Evolutionary conservation across 2,797 vertebrate genomes (phyloP), one percentile per base, ranked within the genome.

Genomic region (Malacoctenus gilli): DNA sequence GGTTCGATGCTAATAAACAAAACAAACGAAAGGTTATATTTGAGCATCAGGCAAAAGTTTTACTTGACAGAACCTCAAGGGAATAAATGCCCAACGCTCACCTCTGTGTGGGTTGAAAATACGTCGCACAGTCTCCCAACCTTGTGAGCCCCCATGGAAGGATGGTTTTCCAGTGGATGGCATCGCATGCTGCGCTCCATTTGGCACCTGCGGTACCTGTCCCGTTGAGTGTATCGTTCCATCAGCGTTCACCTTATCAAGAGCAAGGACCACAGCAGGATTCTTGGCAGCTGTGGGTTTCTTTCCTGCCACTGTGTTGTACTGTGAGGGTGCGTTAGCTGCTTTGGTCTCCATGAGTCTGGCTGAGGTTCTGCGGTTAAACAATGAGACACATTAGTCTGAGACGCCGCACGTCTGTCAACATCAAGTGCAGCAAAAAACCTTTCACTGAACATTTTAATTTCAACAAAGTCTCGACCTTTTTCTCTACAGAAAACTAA

Each of bases 341-440:
- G 88, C 85, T 88, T 92, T 95, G 11, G 90, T 85, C 74, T 97
- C 95, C 1, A 95, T 48, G 56, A 94, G 90, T 54, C 85, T 92
- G 4, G 95, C 91, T 1, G 93, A 92, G 39, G 94, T 99, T 92
- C 96, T 98, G 87, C 23, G 69, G 15, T n/a, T 60, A 58, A 43
- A 19, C 23, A 77, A 62, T n/a, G 4, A 64, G 5, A 71, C 19
- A 57, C 9, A 48, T 65, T 14, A 42, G 23, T 15, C 14, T 35
- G 47, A 67, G 34, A 2, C 19, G 2, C 38, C 5, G 9, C 5
- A 56, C 4, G 15, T 18, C 7, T 10, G 51, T 8, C 1, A 6
- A 15, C 14, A 54, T 47, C 3, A 48, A 15, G 8, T 51, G n/a
- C n/a, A n/a, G n/a, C 19, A 32, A 7, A 44, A 15, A 43, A 43